These are phyloP conservation scores for Salvelinus namaycush DNA, from an alignment of 2,113 vertebrate genomes.

Conservation along the genomic window DNA sequence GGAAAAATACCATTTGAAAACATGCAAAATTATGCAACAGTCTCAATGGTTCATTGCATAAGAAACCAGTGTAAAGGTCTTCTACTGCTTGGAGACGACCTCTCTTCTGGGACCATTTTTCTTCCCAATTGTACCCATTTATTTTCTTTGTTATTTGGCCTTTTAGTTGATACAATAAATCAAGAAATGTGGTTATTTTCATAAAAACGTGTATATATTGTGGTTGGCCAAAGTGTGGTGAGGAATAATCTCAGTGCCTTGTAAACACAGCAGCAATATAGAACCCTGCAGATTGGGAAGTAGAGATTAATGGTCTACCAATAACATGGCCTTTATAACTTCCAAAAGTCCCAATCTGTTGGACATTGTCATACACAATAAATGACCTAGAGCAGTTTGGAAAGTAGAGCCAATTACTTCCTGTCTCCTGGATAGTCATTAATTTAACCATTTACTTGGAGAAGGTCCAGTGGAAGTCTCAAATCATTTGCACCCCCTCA, in stretches of 20 bases:
- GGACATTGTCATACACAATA: conserved; percentile 61
- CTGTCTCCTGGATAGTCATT: conserved; percentile 46
- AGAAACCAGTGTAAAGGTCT: not conserved
- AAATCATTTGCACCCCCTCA: conserved; percentile 43
- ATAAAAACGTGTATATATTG: conserved; percentile 20
- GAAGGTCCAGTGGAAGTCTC: conserved; percentile 47
- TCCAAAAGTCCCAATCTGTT: conserved; percentile 49
- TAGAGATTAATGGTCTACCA: conserved; percentile 56
- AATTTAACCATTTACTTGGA: conserved; percentile 62
- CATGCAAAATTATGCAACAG: not conserved
- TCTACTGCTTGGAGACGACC: not conserved
- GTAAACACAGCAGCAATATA: conserved; percentile 37
- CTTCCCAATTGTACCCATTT: not conserved
- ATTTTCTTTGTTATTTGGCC: not conserved
- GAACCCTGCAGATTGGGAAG: conserved; percentile 30
- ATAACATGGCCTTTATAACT: conserved; percentile 53
- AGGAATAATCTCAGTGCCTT: conserved; percentile 38
- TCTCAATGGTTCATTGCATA: not conserved
- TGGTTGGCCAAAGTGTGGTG: conserved; percentile 38
- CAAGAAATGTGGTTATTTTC: conserved; percentile 12
- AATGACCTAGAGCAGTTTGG: conserved; percentile 45
- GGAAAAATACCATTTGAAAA: not conserved
- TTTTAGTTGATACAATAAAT: conserved; percentile 19
- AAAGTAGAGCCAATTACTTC: conserved; percentile 55
- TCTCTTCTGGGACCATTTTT: too few species aligned